These are phyloP conservation scores for Heliocidaris tuberculata DNA, from an alignment of 35 echinoderm and acorn worm genomes.

Conservation along the genomic window DNA sequence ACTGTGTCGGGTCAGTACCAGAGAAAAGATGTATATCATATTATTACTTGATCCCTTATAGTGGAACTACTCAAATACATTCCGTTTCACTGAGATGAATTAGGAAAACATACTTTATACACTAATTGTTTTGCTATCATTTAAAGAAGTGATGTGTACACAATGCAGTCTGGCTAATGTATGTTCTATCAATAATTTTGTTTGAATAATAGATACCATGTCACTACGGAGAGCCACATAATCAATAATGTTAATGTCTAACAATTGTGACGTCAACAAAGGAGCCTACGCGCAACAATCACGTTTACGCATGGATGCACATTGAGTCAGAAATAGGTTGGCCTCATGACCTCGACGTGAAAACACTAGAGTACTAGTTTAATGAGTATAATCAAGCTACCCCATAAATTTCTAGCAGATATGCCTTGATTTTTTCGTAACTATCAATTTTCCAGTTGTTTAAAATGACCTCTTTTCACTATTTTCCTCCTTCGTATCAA, in stretches of 20 bases:
- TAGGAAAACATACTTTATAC: neutral
- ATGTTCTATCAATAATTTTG: neutral
- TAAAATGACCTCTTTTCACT: too few relatives aligned
- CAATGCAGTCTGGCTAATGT: neutral
- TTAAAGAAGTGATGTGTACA: neutral
- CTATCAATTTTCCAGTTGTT: too few relatives aligned
- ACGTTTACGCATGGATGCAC: neutral
- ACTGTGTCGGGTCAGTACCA: neutral
- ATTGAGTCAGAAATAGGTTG: neutral
- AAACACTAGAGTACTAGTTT: neutral
- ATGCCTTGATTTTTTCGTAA: too few relatives aligned
- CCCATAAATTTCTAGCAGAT: too few relatives aligned
- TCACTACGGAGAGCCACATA: neutral
- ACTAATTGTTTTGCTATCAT: neutral
- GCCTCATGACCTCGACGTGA: neutral
- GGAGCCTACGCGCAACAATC: neutral
- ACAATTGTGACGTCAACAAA: neutral
- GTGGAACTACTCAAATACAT: neutral
- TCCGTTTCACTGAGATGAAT: neutral
- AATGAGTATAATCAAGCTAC: too few relatives aligned
- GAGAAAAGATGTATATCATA: neutral
- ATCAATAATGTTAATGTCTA: neutral
- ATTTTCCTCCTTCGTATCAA: too few relatives aligned
- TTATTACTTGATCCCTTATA: neutral
- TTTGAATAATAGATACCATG: conserved; percentile 5